phyloP scores from a whole-genome alignment of 2,888 invertebrate genomes.

The Colostygia pectinataria region DNA sequence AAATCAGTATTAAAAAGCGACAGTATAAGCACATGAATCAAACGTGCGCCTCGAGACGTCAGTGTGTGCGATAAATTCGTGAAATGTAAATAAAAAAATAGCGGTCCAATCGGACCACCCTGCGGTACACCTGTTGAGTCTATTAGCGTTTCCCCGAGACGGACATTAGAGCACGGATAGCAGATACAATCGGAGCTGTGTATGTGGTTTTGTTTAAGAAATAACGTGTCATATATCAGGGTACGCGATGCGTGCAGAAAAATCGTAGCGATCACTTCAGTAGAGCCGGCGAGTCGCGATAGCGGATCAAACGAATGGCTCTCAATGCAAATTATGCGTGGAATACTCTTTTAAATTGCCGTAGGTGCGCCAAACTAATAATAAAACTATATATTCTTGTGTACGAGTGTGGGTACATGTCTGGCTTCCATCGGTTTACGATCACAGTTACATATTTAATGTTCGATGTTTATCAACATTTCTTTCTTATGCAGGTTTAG shows the following conservation, averaged over 20 bases:
- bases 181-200: slow-evolving; percentile 61
- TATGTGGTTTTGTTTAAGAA: slow-evolving; percentile 49
- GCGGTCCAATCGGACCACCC: slow-evolving; percentile 71
- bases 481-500: slow-evolving; percentile 82
- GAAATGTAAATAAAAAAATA: slow-evolving; percentile 74
- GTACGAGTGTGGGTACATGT: slow-evolving; percentile 72
- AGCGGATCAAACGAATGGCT: slow-evolving; percentile 64
- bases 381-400: slow-evolving; percentile 40
- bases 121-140: slow-evolving; percentile 77
- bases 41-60: slow-evolving; percentile 76
- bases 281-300: slow-evolving; percentile 50
- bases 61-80: slow-evolving; percentile 75
- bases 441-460: slow-evolving; percentile 83
- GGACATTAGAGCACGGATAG: slow-evolving; percentile 47
- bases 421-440: slow-evolving; percentile 78
- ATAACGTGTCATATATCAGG: slow-evolving; percentile 64
- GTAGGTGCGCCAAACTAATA: slow-evolving; percentile 55
- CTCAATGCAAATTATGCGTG: slow-evolving; percentile 68
- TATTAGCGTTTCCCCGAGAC: slow-evolving; percentile 62
- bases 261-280: slow-evolving; percentile 61
- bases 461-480: slow-evolving; percentile 83
- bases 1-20: slow-evolving; percentile 82
- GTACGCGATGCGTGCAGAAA: slow-evolving; percentile 69
- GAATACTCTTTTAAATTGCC: slow-evolving; percentile 67
- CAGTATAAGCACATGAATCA: slow-evolving; percentile 78